Conservation (phyloP, 2,888 invertebrate genomes). For the Lasioglossum marginatum region DNA sequence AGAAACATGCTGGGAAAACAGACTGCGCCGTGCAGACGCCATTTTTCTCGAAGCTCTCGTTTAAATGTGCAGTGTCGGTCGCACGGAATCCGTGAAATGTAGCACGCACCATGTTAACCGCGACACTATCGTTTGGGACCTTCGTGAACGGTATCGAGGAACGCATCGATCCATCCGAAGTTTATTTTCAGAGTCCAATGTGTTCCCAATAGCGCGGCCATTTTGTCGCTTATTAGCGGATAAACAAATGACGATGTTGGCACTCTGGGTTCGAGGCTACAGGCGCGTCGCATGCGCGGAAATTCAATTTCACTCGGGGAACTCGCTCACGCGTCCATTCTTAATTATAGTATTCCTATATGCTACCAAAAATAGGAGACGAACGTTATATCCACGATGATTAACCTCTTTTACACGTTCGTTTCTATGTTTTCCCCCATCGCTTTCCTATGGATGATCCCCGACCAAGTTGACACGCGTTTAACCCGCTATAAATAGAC, state of each 20-base stretch:
- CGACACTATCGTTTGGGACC: slow-evolving; percentile 14
- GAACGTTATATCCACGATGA: slow-evolving; percentile 36
- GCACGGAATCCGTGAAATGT: slow-evolving; percentile 6
- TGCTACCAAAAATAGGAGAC: slow-evolving; percentile 66
- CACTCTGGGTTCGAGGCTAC: slow-evolving; percentile 75
- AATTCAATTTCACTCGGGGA: slow-evolving; percentile 69
- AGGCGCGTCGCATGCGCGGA: slow-evolving; percentile 69
- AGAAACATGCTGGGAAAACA: slow-evolving; percentile 36
- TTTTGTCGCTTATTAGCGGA: slow-evolving; percentile 80
- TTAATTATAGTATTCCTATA: slow-evolving; percentile 56
- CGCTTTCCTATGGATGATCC: not conserved
- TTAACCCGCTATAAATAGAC: slow-evolving; percentile 2
- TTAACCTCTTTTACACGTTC: not conserved
- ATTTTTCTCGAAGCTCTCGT: slow-evolving; percentile 55
- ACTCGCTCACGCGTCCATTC: slow-evolving; percentile 37
- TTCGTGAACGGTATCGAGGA: not conserved
- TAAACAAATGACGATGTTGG: slow-evolving; percentile 80
- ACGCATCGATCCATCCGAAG: slow-evolving; percentile 38
- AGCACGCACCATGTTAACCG: slow-evolving; percentile 13
- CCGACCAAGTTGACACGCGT: not conserved
- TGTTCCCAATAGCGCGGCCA: slow-evolving; percentile 71
- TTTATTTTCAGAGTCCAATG: slow-evolving; percentile 62
- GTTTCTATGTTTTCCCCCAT: not conserved
- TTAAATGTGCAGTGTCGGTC: slow-evolving; percentile 33
- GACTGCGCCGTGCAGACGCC: slow-evolving; percentile 55